Base-by-base conservation (phyloP, 2,113 vertebrate species). In the Etheostoma cragini region DNA sequence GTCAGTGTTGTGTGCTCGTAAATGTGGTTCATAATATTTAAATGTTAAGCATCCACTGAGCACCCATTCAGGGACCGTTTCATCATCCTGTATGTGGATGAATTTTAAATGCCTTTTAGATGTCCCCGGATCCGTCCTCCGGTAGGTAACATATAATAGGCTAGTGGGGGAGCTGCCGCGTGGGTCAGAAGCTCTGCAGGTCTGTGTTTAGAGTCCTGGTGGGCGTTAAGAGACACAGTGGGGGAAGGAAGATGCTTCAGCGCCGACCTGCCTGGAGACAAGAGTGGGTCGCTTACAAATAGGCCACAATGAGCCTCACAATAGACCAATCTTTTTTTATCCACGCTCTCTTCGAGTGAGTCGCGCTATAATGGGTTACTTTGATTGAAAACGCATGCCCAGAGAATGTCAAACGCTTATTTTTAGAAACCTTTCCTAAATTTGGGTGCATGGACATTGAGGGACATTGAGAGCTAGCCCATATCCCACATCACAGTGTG, bases 141-240 rank as follows among this genome's bases (percentile, higher is more conserved):
- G 45, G n/a, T 46, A 65, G 45, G n/a, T 38, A 65, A 65, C 56
- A 72, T 69, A 72, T 71, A 61, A 82, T 50, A 53, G 54, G 38
- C 14, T 61, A 63, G 52, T 68, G 62, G 80, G 79, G 76, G 71
- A 75, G 82, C 53, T 14, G 67, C 38, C 24, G 72, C 52, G 76
- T 85, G 88, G 89, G 81, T 84, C 87, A 81, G 54, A 69, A 62
- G 85, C 78, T 76, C 78, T 49, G 76, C 38, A 10, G 56, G 26
- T 65, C 85, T 90, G 86, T 87, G 81, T 86, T 91, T 87, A 79
- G 87, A 84, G 68, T 46, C 26, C 47, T 70, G 69, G 91, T 92
- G 90, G 90, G 92, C 72, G 87, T 83, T 21, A 30, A 78, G 63
- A 74, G 75, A 83, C 69, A 76, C 30, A 5, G 49, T 54, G 58